phyloP scores from a whole-genome alignment of 2,888 invertebrate species.

The Mythimna lalbum region DNA sequence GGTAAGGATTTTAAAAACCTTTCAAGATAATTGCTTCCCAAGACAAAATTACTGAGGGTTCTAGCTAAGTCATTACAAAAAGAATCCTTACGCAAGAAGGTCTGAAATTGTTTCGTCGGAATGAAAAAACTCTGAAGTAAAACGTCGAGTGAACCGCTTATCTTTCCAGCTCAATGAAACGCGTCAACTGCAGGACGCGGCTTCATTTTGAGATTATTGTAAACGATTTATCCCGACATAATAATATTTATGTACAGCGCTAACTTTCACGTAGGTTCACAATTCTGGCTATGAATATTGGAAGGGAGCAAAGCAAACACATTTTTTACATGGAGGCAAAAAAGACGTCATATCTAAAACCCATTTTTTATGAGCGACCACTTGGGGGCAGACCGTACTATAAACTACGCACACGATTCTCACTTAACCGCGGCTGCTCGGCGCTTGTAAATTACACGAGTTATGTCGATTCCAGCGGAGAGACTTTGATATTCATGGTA shows the following conservation, averaged over 20 bases:
- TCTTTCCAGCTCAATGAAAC: conserved; percentile 63
- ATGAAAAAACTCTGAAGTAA: conserved; percentile 43
- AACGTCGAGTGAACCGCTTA: conserved; percentile 59
- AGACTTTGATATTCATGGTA: conserved; percentile 62
- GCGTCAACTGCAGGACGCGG: conserved; percentile 51
- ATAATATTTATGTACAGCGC: conserved; percentile 40
- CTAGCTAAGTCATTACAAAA: conserved; percentile 30
- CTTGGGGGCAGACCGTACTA: conserved; percentile 50
- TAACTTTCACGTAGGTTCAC: conserved; percentile 36
- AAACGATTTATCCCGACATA: conserved; percentile 52
- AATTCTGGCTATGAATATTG: conserved; percentile 46
- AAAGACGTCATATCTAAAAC: conserved; percentile 60
- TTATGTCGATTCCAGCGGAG: conserved; percentile 38
- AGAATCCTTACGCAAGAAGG: conserved; percentile 32
- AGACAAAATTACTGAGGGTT: conserved; percentile 2
- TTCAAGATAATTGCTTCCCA: conserved; percentile 27
- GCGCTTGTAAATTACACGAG: conserved; percentile 42
- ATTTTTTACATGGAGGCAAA: conserved; percentile 52
- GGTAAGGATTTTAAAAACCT: conserved; percentile 65
- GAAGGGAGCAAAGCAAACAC: conserved; percentile 49
- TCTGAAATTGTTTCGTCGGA: conserved; percentile 43
- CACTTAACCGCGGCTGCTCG: conserved; percentile 34
- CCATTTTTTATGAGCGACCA: conserved; percentile 54
- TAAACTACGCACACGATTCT: conserved; percentile 58
- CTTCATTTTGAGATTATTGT: conserved; percentile 51